Evolutionary conservation across 2,113 vertebrate species (phyloP).

Genomic region (Ifrita kowaldi): DNA sequence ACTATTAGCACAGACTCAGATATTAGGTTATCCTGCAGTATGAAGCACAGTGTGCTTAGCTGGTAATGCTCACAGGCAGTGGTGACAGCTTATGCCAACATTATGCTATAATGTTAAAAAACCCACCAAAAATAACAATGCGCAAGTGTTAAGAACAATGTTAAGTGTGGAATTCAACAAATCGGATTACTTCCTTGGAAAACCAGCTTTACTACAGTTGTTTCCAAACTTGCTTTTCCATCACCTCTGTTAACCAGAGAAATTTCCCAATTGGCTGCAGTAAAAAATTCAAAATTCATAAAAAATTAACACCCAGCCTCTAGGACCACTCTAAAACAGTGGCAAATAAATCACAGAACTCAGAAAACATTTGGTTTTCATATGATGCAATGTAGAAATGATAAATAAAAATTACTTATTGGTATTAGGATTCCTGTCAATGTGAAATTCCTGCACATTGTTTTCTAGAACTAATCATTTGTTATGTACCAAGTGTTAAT

Average conservation of each 20-base stretch:
- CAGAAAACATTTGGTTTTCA: not conserved
- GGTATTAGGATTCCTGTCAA: not conserved
- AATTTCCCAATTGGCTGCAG: not conserved
- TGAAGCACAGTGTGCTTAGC: not conserved
- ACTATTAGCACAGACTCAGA: not conserved
- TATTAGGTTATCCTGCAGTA: not conserved
- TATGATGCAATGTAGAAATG: not conserved
- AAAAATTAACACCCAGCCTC: not conserved
- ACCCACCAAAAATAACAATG: not conserved
- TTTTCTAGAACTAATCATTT: not conserved
- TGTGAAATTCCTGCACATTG: not conserved
- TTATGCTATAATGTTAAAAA: not conserved
- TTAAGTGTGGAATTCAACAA: not conserved
- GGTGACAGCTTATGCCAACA: not conserved
- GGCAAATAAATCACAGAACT: not conserved
- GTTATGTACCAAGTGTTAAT: not conserved
- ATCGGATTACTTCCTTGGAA: not conserved
- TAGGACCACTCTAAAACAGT: not conserved
- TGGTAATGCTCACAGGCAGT: not conserved
- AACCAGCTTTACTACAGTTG: not conserved
- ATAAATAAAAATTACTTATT: not conserved
- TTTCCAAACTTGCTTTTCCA: not conserved
- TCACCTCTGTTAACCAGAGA: not conserved
- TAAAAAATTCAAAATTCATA: not conserved
- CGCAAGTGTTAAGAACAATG: too few species aligned